Evolutionary conservation across 1,140 invertebrate species (phyloP).

Genomic region (Nilaparvata lugens): DNA sequence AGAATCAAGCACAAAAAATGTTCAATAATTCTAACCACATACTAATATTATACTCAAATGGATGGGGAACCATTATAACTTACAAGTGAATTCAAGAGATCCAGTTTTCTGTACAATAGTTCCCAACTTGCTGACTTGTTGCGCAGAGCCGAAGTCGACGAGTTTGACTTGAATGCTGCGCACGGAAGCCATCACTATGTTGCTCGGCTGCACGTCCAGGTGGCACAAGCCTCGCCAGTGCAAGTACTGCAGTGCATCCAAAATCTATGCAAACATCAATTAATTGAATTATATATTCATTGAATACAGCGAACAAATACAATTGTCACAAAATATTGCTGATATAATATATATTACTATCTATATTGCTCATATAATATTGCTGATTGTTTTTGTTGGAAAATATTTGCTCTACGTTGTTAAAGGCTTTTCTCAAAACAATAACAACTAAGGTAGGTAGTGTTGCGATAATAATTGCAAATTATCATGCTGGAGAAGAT

Average conservation of each 20-base stretch:
- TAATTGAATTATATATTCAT: no score
- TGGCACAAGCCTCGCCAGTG: constrained; percentile 89
- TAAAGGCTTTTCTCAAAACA: no score
- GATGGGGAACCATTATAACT: constrained; percentile 18
- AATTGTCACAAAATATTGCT: neutral
- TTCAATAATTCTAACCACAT: no score
- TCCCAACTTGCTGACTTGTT: constrained; percentile 69
- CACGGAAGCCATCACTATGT: constrained; percentile 88
- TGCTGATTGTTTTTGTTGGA: no score
- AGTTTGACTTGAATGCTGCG: constrained; percentile 82
- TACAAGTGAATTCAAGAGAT: constrained; percentile 61
- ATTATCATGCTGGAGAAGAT: no score
- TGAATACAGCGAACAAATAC: neutral
- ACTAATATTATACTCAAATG: no score
- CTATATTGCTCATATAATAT: no score
- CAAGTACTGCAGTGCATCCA: constrained; percentile 83
- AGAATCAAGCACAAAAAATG: no score
- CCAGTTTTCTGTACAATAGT: constrained; percentile 55
- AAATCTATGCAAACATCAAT: constrained; percentile 40
- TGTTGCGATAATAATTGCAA: no score
- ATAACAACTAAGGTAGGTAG: no score
- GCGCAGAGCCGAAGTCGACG: constrained; percentile 80
- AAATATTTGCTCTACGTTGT: no score
- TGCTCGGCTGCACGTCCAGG: constrained; percentile 91
- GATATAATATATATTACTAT: no score